phyloP scores from a whole-genome alignment of 2,797 vertebrate genomes.

The Helostoma temminkii region DNA sequence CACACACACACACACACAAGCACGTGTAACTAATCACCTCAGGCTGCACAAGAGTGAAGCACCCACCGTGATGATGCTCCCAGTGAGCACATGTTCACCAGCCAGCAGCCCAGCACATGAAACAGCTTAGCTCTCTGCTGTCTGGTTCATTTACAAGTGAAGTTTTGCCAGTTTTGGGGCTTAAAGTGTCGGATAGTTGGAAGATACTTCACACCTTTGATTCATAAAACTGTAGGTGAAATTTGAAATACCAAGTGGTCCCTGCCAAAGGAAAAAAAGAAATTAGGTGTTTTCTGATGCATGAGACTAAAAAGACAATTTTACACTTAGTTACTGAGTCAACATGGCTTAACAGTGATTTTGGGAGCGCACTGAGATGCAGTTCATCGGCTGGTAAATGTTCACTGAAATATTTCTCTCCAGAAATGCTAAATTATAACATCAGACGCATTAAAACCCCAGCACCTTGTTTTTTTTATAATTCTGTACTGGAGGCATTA shows the following conservation, averaged over 20 bases:
- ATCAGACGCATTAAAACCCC: no score
- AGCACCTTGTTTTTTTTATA: no score
- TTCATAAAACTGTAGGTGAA: constrained; percentile 28
- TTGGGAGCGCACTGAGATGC: not conserved
- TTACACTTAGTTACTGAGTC: not conserved
- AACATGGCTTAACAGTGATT: not conserved
- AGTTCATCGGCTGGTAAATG: not conserved
- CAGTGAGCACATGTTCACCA: constrained; percentile 36
- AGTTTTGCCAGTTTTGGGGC: constrained; percentile 24
- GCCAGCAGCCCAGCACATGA: constrained; percentile 57
- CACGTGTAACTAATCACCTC: constrained; percentile 40
- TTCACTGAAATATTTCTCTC: not conserved
- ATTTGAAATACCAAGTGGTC: constrained; percentile 6
- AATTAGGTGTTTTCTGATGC: not conserved
- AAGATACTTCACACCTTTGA: constrained; percentile 31
- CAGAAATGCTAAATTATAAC: no score
- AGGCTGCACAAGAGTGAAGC: constrained; percentile 14
- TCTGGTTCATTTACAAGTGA: constrained; percentile 37
- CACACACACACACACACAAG: constrained; percentile 17
- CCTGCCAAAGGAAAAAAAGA: not conserved
- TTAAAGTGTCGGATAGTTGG: constrained; percentile 9
- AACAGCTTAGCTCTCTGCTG: constrained; percentile 52
- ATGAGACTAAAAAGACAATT: not conserved
- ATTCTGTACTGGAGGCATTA: no score
- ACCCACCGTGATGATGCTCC: constrained; percentile 30